These are phyloP conservation scores for Pegoplata infirma DNA, from an alignment of 2,888 invertebrate species.

Conservation along the genomic window DNA sequence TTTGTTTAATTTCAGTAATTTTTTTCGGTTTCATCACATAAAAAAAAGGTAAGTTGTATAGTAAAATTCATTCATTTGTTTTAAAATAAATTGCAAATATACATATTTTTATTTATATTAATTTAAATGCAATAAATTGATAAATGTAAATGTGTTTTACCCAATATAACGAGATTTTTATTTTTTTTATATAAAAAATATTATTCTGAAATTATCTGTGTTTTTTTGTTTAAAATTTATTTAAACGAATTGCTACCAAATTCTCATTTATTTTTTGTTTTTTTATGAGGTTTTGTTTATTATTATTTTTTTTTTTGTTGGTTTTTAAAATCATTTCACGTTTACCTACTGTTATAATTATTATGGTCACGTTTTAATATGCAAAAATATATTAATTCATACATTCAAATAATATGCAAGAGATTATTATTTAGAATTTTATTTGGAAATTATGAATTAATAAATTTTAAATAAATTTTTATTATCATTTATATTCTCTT, in stretches of 20 bases:
- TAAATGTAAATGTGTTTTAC: too few relatives aligned
- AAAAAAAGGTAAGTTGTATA: slow-evolving; percentile 6
- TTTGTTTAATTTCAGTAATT: not conserved
- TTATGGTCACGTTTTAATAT: not conserved
- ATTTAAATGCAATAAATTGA: not conserved
- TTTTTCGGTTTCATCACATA: slow-evolving; percentile 12
- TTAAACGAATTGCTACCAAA: not conserved
- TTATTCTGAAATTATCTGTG: not conserved
- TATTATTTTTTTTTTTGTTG: too few relatives aligned
- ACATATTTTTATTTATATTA: not conserved
- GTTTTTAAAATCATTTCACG: not conserved
- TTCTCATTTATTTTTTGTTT: too few relatives aligned
- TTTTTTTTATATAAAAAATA: too few relatives aligned
- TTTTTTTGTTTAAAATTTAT: not conserved
- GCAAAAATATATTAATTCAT: not conserved
- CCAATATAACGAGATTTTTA: too few relatives aligned
- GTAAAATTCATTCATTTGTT: not conserved
- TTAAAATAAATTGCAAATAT: not conserved
- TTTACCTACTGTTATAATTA: not conserved
- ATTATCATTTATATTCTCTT: not conserved
- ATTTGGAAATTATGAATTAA: too few relatives aligned
- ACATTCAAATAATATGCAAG: not conserved
- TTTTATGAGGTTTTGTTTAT: too few relatives aligned
- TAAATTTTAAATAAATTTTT: not conserved
- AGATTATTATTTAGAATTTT: not conserved